Conservation (phyloP, 2,113 vertebrate genomes). For the Chaetura pelagica region DNA sequence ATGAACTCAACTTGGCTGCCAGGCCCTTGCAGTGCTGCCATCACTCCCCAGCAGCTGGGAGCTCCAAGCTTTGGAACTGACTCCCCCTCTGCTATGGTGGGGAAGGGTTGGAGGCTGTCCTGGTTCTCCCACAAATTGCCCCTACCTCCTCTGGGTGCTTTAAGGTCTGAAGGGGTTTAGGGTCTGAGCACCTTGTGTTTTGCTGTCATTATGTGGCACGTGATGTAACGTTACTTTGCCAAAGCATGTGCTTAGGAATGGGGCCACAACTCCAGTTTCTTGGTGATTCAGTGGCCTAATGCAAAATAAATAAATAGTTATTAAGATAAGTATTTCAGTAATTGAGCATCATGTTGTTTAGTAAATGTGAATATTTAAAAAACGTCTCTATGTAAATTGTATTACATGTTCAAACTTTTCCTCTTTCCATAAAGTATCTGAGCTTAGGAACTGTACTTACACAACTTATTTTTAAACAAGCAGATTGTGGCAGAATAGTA, state of each 20-base stretch:
- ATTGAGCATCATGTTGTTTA: not conserved
- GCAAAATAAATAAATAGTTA: not conserved
- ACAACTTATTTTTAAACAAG: not conserved
- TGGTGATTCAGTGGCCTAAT: not conserved
- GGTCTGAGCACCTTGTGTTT: not conserved
- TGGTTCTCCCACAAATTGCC: not conserved
- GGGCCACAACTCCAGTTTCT: not conserved
- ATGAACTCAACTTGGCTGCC: not conserved
- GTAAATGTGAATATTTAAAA: not conserved
- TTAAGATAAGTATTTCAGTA: not conserved
- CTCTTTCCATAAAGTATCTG: not conserved
- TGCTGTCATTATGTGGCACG: rapidly evolving
- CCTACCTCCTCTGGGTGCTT: not conserved
- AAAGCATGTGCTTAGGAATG: rapidly evolving
- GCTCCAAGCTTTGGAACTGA: not conserved
- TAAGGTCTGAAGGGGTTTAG: not conserved
- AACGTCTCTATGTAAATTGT: not conserved
- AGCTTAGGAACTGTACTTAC: not conserved
- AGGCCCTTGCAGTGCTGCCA: not conserved
- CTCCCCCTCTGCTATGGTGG: rapidly evolving
- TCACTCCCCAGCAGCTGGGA: not conserved
- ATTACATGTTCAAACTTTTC: not conserved
- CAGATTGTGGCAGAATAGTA: not conserved
- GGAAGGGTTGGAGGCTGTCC: not conserved
- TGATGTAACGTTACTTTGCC: not conserved